Base-by-base conservation (phyloP, 2,797 vertebrate species). In the Rallus crepitans region DNA sequence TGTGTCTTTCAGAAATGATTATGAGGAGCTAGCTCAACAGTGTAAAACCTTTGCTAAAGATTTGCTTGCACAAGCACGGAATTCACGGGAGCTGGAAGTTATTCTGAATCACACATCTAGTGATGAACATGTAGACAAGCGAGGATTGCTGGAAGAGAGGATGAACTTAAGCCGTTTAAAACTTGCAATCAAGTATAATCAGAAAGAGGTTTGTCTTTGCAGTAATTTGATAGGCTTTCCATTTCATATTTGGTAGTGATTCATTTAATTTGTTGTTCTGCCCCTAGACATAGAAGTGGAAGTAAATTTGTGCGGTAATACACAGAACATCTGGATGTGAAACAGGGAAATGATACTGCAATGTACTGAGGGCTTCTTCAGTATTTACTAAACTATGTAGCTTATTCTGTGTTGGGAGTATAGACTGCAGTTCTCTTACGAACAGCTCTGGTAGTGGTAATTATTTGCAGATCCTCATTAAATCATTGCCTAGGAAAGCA, bases 31-130 rank as follows among this genome's bases (percentile, higher is more conserved):
- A 77, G 99, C 99, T 25, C 99, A 99, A 92, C 99, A 99, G 91
- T 99, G 99, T 91, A 99, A 99, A 98, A 99, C 99, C 98, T 99
- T 99, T 97, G 99, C 99, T 98, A 99, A 99, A 97, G 99, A 99
- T 97, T 98, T 99, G 94, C 98, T 99, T 96, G 99, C 99, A 45
- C 99, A 99, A 96, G 99, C 99, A n/a, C 98, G 99, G 75, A 99
- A 99, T 97, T 99, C 99, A 21, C 98, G 99, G 30, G 99, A 99
- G 96, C 98, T 99, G 40, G 99, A 99, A 97, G 99, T 99, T 91
- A 99, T 99, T 94, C 98, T 99, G 80, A 99, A 99, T 96, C 99
- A 99, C 96, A 99, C 99, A 6, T 99, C 98, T 91, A 99, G 92
- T 6, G 99, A 99, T 90, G 99, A 99, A 75, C 99, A 98, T 1